phyloP scores from a whole-genome alignment of 2,797 vertebrate genomes.

The Urophycis tenuis region DNA sequence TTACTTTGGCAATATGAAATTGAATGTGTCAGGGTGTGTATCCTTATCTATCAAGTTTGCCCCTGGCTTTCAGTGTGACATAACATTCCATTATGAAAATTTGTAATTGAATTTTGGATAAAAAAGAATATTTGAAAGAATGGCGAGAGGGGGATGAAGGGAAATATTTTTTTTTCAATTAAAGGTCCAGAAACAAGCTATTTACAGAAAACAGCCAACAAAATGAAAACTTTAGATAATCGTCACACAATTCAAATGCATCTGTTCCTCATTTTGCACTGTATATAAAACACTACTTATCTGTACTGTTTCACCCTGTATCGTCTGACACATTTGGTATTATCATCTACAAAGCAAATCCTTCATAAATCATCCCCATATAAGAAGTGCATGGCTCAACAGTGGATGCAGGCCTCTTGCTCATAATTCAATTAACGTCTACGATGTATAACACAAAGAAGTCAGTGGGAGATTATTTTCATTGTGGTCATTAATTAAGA shows the following conservation, averaged over 20 bases:
- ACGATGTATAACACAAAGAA: slow-evolving; percentile 51
- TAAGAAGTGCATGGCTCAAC: slow-evolving; percentile 34
- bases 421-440: slow-evolving; percentile 64
- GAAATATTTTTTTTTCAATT: neutral
- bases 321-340: neutral
- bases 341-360: neutral
- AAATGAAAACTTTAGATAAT: neutral
- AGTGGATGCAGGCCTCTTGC: slow-evolving; percentile 13
- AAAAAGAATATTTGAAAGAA: neutral
- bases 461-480: slow-evolving; percentile 54
- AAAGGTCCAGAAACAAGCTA: neutral
- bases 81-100: neutral
- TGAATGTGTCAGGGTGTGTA: neutral
- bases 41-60: neutral
- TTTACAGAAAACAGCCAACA: neutral
- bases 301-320: neutral
- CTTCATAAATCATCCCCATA: neutral
- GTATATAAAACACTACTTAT: neutral
- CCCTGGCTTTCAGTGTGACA: neutral
- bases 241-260: neutral
- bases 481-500: slow-evolving; percentile 64
- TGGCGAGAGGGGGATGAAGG: neutral
- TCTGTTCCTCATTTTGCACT: neutral
- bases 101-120: too few species aligned
- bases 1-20: neutral